Conservation (phyloP, 37 sponge, comb jelly and placozoan genomes). For the Oscarella lobularis region DNA sequence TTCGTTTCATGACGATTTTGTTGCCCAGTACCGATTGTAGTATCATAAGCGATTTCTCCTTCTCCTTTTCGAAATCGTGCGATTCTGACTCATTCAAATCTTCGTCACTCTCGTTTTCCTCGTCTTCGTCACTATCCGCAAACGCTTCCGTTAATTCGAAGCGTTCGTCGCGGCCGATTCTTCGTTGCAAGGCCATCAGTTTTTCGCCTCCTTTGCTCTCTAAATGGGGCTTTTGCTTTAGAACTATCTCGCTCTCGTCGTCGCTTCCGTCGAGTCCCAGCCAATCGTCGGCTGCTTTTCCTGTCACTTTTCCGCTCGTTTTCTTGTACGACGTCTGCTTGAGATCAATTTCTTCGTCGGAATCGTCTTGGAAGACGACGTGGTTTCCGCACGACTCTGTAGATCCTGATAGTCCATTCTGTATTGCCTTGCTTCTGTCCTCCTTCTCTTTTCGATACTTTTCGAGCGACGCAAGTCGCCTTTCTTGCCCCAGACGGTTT, state of each 20-base stretch:
- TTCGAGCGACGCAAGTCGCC: no score
- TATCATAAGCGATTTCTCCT: background rate
- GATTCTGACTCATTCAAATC: background rate
- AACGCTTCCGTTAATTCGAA: slow-evolving; percentile 32
- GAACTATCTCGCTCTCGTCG: background rate
- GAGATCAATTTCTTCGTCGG: background rate
- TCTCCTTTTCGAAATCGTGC: background rate
- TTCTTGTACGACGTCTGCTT: background rate
- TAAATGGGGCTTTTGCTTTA: slow-evolving; percentile 1
- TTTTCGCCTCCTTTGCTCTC: slow-evolving; percentile 29
- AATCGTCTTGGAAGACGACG: background rate
- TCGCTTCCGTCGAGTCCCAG: background rate
- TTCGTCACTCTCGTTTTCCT: background rate
- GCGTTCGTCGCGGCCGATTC: slow-evolving; percentile 20
- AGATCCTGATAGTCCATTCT: no score
- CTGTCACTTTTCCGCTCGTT: background rate
- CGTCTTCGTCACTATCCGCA: slow-evolving; percentile 3
- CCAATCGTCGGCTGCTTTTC: background rate
- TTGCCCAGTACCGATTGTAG: background rate
- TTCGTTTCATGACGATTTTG: background rate
- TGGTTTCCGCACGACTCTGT: no score
- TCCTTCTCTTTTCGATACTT: no score
- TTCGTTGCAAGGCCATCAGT: slow-evolving; percentile 31
- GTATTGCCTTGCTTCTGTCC: no score
- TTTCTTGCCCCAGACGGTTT: no score